Conservation (phyloP, 2,113 vertebrate species). For the Epinephelus cyanopodus region DNA sequence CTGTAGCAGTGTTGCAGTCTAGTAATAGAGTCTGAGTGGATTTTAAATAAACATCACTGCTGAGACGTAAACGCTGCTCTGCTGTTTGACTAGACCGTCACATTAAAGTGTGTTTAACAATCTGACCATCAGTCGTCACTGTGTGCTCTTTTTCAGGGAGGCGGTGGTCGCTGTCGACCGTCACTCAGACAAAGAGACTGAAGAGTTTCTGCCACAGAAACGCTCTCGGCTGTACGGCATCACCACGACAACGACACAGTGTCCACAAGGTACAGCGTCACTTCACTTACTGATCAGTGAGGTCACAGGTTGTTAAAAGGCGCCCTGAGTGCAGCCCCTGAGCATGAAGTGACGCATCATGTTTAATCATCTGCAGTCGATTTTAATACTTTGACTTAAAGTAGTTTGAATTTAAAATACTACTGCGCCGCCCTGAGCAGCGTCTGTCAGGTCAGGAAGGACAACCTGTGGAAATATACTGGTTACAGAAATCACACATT, state of each 20-base stretch:
- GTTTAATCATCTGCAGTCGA: no score
- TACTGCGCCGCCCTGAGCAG: no score
- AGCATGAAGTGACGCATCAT: no score
- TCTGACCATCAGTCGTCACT: background rate
- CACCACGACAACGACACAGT: slow-evolving; percentile 66
- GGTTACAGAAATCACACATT: no score
- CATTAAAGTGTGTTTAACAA: background rate
- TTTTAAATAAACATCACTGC: background rate
- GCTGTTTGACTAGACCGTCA: slow-evolving; percentile 13
- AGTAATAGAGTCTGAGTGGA: background rate
- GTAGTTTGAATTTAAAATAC: no score
- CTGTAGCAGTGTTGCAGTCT: no score
- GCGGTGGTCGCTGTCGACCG: slow-evolving; percentile 89
- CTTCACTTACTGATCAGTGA: background rate
- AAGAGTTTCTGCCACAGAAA: slow-evolving; percentile 90
- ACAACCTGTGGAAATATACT: no score
- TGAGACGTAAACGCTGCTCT: background rate
- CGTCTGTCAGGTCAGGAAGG: no score
- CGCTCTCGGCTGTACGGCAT: slow-evolving; percentile 92
- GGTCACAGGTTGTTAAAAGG: no score
- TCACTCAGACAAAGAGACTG: slow-evolving; percentile 82
- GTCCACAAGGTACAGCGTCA: slow-evolving; percentile 49
- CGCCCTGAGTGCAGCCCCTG: no score
- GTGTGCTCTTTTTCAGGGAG: slow-evolving; percentile 81
- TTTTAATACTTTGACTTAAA: no score